A percentile compares a stretch with the other conserved stretches of the same genome.
Evolutionary conservation across 2,888 invertebrate genomes (phyloP).

Genomic region (Holacanthella duospinosa): DNA sequence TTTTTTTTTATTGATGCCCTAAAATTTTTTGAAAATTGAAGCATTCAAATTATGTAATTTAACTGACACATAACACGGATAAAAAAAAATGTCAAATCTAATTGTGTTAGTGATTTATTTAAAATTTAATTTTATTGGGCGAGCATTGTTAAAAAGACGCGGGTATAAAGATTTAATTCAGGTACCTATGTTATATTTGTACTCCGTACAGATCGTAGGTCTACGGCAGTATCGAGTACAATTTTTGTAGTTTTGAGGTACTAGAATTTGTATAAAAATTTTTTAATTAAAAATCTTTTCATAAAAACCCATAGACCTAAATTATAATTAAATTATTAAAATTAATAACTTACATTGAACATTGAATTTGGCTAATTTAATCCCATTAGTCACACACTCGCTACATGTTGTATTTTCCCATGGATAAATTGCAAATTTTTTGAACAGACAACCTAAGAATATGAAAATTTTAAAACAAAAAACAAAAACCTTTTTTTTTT

Average conservation of each 20-base stretch:
- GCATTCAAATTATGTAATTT: too few species aligned
- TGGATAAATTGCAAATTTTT: neutral
- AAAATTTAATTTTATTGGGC: too few species aligned
- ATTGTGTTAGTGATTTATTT: too few species aligned
- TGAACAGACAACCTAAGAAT: neutral
- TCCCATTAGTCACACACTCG: neutral
- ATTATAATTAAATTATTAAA: neutral
- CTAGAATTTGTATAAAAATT: neutral
- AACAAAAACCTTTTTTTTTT: neutral
- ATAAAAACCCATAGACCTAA: too few species aligned
- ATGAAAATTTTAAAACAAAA: neutral
- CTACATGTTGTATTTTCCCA: neutral
- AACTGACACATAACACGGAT: too few species aligned
- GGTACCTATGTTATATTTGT: conserved; percentile 9
- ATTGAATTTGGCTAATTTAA: neutral
- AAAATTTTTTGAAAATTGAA: too few species aligned
- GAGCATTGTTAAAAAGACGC: too few species aligned
- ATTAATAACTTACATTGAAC: neutral
- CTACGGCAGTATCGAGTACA: conserved; percentile 6
- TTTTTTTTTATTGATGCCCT: neutral
- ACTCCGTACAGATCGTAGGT: conserved; percentile 11
- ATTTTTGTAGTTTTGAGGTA: conserved; percentile 6
- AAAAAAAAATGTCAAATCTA: too few species aligned
- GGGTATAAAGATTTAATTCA: neutral
- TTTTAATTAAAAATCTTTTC: neutral